Base-by-base conservation (phyloP, 37 sponge, comb jelly and placozoan species). In the Lycopodina hypogea region DNA sequence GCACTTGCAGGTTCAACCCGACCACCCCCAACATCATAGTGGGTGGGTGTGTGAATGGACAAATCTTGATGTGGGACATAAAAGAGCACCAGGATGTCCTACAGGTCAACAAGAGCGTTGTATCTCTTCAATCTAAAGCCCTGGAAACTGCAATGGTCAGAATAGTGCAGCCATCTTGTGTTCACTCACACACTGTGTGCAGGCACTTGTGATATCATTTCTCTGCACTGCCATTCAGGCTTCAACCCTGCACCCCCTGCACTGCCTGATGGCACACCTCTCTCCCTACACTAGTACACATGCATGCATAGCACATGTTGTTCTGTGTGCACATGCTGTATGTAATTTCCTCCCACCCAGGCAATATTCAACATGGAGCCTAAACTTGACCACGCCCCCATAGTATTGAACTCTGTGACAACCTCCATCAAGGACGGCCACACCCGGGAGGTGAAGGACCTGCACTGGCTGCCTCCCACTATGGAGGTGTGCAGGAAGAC, bases 51-150 rank as follows among this genome's bases (percentile, higher is more conserved):
- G 56, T 86, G 53, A 96, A 94, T 86, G 97, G 97, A 71, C 86
- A 97, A 84, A 59, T 98, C 7, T 94, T 98, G 42, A 45, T 98
- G 78, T 98, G 99, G 99, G 92, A 98, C 66, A 89, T 98, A 30
- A 68, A 81, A 9, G 84, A 81, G 30, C 57, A 95, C 74, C 86
- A 93, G 58, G 92, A 88, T 37, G 64, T 81, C 29, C 77, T 98
- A 3, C 89, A 85, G 66, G 30, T 80, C 76, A 90, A 85, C 84
- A 90, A 77, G 59, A 41, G 78, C 65, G 53, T 56, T 24, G 79
- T 78, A 40, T 42, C 50, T 0, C 41, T 69, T 41, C 86, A 85
- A 21, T 58, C 68, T n/a, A 85, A 74, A 55, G 35, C 76, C 6
- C 56, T 21, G 15, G 71, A 77, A 23, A 85, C 80, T n/a, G 64